Evolutionary conservation across 2,888 invertebrate species (phyloP), one percentile per base, ranked within the genome.

Genomic region (Graphium colonna): DNA sequence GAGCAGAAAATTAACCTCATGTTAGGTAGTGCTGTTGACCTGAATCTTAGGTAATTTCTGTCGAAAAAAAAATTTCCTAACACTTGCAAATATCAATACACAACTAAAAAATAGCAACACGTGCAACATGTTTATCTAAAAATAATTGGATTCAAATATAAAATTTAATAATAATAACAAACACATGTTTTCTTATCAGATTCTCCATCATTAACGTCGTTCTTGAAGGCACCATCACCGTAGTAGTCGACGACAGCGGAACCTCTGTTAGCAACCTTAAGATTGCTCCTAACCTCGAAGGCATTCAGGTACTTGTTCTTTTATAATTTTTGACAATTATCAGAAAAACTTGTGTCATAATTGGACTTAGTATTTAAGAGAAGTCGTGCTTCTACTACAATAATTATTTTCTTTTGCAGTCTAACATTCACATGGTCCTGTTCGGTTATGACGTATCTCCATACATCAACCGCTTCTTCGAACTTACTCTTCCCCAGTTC

Each of bases 391-490:
- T 21, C 21, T 2, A 21, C 21, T 21, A 21, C 3, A 7, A 21
- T 36, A 42, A 41, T 33, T 9, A 10, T 5, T 18, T 15, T 15
- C 12, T 51, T 56, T 64, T 60, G 17, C 62, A 73, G 73, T 65
- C 67, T n/a, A 13, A 63, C 21, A 13, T 71, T 36, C 43, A 55
- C 3, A 17, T 68, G 1, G 26, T n/a, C 3, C 1, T 61, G 7
- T 43, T 60, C 15, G 64, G 59, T 4, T 39, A 38, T 0, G 64
- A 71, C 47, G 10, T 61, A 10, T 59, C 65, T 0, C 13, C 18
- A 1, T 0, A 9, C 1, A 3, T 69, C 38, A 68, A 64, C 55
- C 50, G 55, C 0, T 60, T 71, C 41, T 17, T 68, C n/a, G 56
- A 61, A 10, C 1, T 8, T 4, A 60, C 51, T 4, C 17, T 76